Conservation (phyloP, 2,888 invertebrate species). For the Yponomeuta malinellus region DNA sequence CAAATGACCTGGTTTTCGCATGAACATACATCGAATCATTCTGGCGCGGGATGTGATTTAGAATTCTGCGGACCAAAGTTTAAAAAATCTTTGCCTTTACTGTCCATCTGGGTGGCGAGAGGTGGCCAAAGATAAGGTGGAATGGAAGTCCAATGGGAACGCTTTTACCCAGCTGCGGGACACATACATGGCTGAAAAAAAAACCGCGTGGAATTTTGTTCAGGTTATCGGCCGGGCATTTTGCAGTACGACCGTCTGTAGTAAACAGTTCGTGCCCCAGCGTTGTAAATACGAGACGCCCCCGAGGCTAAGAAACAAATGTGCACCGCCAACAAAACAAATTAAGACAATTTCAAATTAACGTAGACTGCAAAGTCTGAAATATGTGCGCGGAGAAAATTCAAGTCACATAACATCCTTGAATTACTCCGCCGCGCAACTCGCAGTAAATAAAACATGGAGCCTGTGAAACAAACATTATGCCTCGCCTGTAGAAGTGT, state of each 20-base stretch:
- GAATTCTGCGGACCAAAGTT: no score
- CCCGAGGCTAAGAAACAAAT: slow-evolving; percentile 46
- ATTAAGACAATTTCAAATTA: slow-evolving; percentile 71
- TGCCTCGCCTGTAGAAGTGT: no score
- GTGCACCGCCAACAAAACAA: slow-evolving; percentile 54
- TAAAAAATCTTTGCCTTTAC: no score
- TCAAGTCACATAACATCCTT: slow-evolving; percentile 40
- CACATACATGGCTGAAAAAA: no score
- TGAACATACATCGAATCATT: no score
- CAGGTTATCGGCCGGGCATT: not conserved
- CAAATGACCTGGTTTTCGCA: no score
- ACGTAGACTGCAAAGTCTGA: slow-evolving; percentile 58
- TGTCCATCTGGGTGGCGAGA: no score
- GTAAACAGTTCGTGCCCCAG: slow-evolving; percentile 30
- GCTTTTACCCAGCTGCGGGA: no score
- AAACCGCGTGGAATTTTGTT: no score
- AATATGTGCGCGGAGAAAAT: slow-evolving; percentile 45
- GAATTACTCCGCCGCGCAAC: slow-evolving; percentile 27
- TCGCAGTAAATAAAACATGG: not conserved
- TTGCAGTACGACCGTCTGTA: not conserved
- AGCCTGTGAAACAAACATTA: not conserved
- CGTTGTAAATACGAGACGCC: slow-evolving; percentile 38
- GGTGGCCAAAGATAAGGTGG: no score
- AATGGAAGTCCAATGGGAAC: no score
- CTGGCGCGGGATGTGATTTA: no score